Conservation (phyloP, 2,797 vertebrate genomes). For the Gephyroberyx darwinii region DNA sequence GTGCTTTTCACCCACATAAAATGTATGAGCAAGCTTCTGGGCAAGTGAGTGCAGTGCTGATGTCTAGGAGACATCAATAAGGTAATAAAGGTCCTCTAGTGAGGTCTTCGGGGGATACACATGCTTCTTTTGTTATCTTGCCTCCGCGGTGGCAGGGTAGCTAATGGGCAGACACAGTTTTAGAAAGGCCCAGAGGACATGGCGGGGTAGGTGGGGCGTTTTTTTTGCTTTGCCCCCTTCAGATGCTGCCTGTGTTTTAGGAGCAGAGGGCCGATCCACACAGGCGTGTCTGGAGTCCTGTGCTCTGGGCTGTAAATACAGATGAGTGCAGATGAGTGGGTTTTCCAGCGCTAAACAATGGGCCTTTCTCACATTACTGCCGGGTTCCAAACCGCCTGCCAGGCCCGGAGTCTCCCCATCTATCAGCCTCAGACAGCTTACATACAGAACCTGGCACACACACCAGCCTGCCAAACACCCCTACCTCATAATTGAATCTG, state of each 20-base stretch:
- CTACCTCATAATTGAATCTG: constrained; percentile 73
- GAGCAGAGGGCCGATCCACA: constrained; percentile 33
- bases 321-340: constrained; percentile 48
- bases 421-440: constrained; percentile 58
- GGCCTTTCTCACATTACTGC: constrained; percentile 57
- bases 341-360: constrained; percentile 56
- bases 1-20: constrained; percentile 46
- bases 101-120: constrained; percentile 75
- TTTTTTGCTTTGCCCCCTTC: constrained; percentile 53
- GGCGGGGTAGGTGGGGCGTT: constrained; percentile 22
- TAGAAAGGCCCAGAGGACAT: constrained; percentile 28
- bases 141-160: constrained; percentile 59
- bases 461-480: constrained; percentile 53
- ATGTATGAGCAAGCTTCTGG: constrained; percentile 61
- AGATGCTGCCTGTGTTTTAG: constrained; percentile 45
- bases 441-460: constrained; percentile 47
- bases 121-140: constrained; percentile 73
- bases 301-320: constrained; percentile 64
- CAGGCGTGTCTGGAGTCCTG: constrained; percentile 45
- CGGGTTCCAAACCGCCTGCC: constrained; percentile 57
- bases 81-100: constrained; percentile 71
- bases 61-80: constrained; percentile 68
- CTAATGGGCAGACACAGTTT: constrained; percentile 68
- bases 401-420: constrained; percentile 62
- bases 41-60: constrained; percentile 59